phyloP scores from a whole-genome alignment of 2,888 invertebrate species.

The Acleris sparsana region DNA sequence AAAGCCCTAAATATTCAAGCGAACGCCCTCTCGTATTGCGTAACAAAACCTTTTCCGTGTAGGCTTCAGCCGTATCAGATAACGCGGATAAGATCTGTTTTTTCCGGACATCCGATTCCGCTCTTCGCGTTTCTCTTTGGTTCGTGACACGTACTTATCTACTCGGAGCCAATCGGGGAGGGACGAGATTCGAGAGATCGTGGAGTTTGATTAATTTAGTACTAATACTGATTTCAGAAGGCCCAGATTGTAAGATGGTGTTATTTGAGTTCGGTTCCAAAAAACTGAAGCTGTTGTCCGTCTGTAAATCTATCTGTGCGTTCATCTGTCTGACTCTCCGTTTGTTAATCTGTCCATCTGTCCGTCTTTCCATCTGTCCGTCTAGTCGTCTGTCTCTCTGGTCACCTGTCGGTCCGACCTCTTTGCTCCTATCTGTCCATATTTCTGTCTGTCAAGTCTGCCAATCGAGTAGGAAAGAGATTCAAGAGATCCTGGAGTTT shows the following conservation, averaged over 20 bases:
- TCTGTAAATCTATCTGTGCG: too few relatives aligned
- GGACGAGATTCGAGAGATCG: constrained; percentile 4
- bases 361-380: too few relatives aligned
- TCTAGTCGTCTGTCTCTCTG: too few relatives aligned
- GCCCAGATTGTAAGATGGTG: too few relatives aligned
- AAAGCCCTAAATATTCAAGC: constrained; percentile 16
- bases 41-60: constrained; percentile 26
- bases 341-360: too few relatives aligned
- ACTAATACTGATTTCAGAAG: not conserved
- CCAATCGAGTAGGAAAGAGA: constrained; percentile 1
- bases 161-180: constrained; percentile 9
- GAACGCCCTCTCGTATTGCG: constrained; percentile 5
- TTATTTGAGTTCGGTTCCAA: too few relatives aligned
- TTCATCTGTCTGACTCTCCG: too few relatives aligned
- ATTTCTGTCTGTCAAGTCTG: not conserved
- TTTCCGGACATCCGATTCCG: constrained; percentile 20
- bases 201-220: constrained; percentile 18
- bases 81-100: constrained; percentile 25
- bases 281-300: too few relatives aligned
- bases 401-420: too few relatives aligned
- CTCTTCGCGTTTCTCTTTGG: constrained; percentile 21
- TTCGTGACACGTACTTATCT: constrained; percentile 31
- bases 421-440: too few relatives aligned
- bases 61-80: constrained; percentile 24
- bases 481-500: constrained; percentile 1